A percentile compares a stretch with the other conserved stretches of the same genome.
These are phyloP conservation scores for Reinhardtius hippoglossoides DNA, from an alignment of 2,113 vertebrate genomes.

Conservation along the genomic window DNA sequence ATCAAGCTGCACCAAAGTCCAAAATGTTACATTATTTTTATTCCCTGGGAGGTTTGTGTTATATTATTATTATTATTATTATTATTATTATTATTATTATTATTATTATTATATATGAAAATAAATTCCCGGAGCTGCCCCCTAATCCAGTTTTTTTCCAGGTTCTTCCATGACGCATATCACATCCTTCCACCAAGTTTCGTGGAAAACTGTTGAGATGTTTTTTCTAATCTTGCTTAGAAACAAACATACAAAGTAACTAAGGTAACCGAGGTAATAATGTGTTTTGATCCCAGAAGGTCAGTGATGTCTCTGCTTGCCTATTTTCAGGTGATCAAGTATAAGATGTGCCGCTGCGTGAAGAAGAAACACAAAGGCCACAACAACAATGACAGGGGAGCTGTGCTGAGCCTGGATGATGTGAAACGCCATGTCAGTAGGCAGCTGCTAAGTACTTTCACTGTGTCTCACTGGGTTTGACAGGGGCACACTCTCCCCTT, in stretches of 20 bases:
- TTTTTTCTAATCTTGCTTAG: too few relatives aligned
- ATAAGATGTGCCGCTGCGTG: constrained; percentile 90
- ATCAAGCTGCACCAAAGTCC: too few relatives aligned
- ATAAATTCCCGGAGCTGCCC: too few relatives aligned
- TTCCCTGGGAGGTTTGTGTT: background rate
- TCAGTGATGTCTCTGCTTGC: constrained; percentile 17
- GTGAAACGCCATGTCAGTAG: constrained; percentile 96
- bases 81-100: too few relatives aligned
- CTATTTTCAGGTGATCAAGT: constrained; percentile 90
- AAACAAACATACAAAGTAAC: too few relatives aligned
- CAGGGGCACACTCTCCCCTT: constrained; percentile 35
- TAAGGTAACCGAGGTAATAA: background rate
- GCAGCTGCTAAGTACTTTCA: constrained; percentile 37
- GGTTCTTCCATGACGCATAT: too few relatives aligned
- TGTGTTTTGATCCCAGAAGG: constrained; percentile 11
- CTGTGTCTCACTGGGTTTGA: constrained; percentile 44
- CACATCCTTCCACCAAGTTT: too few relatives aligned
- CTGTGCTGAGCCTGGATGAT: constrained; percentile 95
- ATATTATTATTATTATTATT: too few relatives aligned
- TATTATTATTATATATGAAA: too few relatives aligned
- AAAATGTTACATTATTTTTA: too few relatives aligned
- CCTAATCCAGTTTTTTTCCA: too few relatives aligned
- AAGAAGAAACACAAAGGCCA: constrained; percentile 93
- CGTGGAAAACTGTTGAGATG: too few relatives aligned
- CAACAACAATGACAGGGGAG: constrained; percentile 94